phyloP scores from a whole-genome alignment of 2,888 invertebrate genomes.

The Tachystola acroxantha region DNA sequence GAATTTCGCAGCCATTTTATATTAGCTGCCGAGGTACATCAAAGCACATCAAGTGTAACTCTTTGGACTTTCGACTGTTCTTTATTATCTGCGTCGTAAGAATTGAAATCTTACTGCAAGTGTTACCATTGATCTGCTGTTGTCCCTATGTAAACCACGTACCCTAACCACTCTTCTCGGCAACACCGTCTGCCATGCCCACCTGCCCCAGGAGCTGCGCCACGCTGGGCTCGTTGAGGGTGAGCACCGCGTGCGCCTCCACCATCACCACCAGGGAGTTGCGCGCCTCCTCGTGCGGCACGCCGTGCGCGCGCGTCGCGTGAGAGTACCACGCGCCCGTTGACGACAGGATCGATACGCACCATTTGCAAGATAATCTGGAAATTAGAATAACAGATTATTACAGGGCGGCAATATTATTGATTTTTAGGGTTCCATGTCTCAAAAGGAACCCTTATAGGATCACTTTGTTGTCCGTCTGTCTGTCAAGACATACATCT shows the following conservation, averaged over 20 bases:
- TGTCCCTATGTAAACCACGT: too few species aligned
- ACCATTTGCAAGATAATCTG: conserved; percentile 78
- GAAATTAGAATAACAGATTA: conserved; percentile 19
- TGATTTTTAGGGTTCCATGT: too few species aligned
- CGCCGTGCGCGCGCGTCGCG: conserved; percentile 75
- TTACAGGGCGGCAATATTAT: neutral
- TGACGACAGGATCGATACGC: conserved; percentile 66
- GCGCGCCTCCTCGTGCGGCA: conserved; percentile 77
- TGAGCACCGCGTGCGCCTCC: conserved; percentile 80
- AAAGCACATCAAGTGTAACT: too few species aligned
- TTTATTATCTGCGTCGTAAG: too few species aligned
- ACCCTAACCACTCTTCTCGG: conserved; percentile 33
- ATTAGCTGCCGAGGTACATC: too few species aligned
- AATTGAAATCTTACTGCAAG: too few species aligned
- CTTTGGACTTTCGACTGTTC: too few species aligned
- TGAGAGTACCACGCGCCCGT: conserved; percentile 80
- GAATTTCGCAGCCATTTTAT: too few species aligned
- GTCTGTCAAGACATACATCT: too few species aligned
- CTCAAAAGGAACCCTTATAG: too few species aligned
- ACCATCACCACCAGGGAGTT: conserved; percentile 80
- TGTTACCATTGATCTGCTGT: too few species aligned
- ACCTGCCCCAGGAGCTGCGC: conserved; percentile 63
- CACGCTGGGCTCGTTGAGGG: conserved; percentile 64
- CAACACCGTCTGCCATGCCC: conserved; percentile 38
- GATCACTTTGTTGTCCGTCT: too few species aligned